A percentile compares a stretch with the other conserved stretches of the same genome.
Conservation (phyloP, 2,797 vertebrate genomes). For the Pantherophis alleghaniensis region DNA sequence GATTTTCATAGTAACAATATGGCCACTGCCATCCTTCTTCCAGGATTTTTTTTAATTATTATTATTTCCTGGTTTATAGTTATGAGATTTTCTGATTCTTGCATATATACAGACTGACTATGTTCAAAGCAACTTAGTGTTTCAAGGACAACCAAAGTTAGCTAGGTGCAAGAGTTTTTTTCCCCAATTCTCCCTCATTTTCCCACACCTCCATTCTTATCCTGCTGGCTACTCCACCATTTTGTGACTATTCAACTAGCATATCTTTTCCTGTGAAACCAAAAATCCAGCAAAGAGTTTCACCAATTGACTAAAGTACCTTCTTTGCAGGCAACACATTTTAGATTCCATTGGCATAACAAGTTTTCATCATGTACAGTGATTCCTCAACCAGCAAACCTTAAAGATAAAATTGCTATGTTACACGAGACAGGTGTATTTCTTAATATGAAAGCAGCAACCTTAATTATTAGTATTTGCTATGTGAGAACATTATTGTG, state of each 20-base stretch:
- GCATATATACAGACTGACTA: not conserved
- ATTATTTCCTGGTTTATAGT: not conserved
- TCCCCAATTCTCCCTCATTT: not conserved
- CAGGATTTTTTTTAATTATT: not conserved
- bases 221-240: not conserved
- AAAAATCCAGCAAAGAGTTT: not conserved
- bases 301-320: not conserved
- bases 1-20: not conserved
- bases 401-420: not conserved
- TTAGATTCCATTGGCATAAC: not conserved
- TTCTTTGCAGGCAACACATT: not conserved
- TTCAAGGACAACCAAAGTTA: not conserved
- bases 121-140: not conserved
- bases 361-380: not conserved
- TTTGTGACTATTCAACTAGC: not conserved
- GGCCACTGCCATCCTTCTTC: not conserved
- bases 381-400: not conserved
- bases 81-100: not conserved
- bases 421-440: not conserved
- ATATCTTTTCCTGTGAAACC: not conserved
- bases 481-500: conserved; percentile 1
- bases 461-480: conserved; percentile 18
- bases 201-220: not conserved
- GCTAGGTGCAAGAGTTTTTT: not conserved
- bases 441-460: not conserved